These are phyloP conservation scores for Podocnemis expansa DNA, from an alignment of 2,113 vertebrate species.

Conservation along the genomic window DNA sequence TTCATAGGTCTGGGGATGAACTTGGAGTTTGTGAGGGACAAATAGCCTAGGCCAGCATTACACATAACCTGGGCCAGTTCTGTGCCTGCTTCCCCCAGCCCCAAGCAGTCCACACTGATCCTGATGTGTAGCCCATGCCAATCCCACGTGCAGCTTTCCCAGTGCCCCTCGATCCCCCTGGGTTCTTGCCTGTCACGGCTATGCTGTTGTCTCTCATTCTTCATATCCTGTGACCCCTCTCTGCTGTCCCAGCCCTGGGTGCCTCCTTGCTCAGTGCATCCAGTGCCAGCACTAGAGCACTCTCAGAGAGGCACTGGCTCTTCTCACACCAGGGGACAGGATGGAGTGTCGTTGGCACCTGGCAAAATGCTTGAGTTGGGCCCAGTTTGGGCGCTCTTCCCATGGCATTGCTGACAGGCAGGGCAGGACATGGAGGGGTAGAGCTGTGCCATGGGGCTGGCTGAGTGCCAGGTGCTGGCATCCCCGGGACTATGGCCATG, in stretches of 20 bases:
- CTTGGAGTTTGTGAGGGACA: neutral
- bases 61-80: neutral
- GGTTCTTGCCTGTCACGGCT: neutral
- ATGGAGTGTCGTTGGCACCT: too few relatives aligned
- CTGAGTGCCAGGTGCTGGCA: neutral
- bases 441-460: too few relatives aligned
- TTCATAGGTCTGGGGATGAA: neutral
- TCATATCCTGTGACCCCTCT: too few relatives aligned
- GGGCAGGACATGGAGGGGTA: neutral
- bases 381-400: too few relatives aligned
- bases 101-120: neutral
- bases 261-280: too few relatives aligned
- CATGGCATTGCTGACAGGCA: neutral
- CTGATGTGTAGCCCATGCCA: neutral
- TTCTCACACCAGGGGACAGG: too few relatives aligned
- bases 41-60: neutral
- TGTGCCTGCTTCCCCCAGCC: neutral
- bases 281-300: too few relatives aligned
- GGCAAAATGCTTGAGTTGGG: too few relatives aligned
- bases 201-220: too few relatives aligned
- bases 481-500: neutral
- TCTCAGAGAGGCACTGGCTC: too few relatives aligned
- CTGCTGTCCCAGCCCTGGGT: neutral
- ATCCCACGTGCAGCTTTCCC: neutral
- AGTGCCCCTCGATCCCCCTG: neutral